Conservation (phyloP, 2,888 invertebrate genomes). For the Marasmarcha lunaedactyla region DNA sequence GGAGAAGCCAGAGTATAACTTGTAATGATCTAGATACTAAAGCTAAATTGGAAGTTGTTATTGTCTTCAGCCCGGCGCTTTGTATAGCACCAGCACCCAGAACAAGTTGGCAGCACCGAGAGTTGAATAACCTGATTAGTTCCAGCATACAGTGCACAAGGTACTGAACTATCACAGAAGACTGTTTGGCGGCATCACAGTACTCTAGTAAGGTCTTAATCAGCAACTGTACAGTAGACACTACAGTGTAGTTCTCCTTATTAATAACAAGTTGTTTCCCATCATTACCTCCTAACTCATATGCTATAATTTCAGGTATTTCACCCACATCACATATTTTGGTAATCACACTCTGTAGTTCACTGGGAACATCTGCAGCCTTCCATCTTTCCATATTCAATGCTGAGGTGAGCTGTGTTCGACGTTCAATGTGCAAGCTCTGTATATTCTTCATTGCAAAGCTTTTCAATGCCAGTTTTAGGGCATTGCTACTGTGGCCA, state of each 20-base stretch:
- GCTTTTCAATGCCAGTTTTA: conserved; percentile 85
- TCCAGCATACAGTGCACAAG: conserved; percentile 90
- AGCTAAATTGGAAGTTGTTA: conserved; percentile 94
- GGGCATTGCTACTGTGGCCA: conserved; percentile 80
- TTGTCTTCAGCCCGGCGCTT: conserved; percentile 93
- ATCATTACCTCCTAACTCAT: conserved; percentile 52
- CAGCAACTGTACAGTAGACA: conserved; percentile 86
- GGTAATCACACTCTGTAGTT: conserved; percentile 88
- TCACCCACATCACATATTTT: conserved; percentile 70
- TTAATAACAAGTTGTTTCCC: conserved; percentile 73
- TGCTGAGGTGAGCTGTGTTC: conserved; percentile 84
- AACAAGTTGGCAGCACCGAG: conserved; percentile 91
- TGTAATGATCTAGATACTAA: conserved; percentile 87
- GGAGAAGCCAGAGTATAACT: conserved; percentile 83
- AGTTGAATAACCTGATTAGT: conserved; percentile 87
- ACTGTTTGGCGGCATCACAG: conserved; percentile 82
- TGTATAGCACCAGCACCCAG: conserved; percentile 96
- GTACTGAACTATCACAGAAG: conserved; percentile 83
- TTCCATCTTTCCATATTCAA: conserved; percentile 95
- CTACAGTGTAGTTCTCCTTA: conserved; percentile 80
- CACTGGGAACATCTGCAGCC: conserved; percentile 88
- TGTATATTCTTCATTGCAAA: conserved; percentile 93
- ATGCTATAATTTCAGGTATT: conserved; percentile 46
- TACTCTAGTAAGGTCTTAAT: conserved; percentile 94
- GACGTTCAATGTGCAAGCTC: conserved; percentile 89